These are phyloP conservation scores for Nephrotoma appendiculata DNA, from an alignment of 2,888 invertebrate genomes.

Conservation along the genomic window DNA sequence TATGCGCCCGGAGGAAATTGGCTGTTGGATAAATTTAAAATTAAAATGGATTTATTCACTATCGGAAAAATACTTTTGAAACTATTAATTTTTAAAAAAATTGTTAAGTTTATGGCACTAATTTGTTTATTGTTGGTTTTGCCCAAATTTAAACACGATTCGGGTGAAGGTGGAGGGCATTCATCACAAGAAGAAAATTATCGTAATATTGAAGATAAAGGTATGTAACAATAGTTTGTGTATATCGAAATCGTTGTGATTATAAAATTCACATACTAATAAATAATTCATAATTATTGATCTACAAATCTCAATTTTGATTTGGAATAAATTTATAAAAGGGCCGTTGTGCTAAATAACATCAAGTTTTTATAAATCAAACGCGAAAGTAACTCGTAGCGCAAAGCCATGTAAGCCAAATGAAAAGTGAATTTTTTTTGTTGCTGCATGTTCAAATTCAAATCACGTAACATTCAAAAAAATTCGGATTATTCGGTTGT, in stretches of 20 bases:
- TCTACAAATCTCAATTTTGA: not conserved
- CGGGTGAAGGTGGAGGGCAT: conserved; percentile 12
- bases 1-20: conserved; percentile 28
- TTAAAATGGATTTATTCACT: conserved; percentile 56
- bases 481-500: not conserved
- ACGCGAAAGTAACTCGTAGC: not conserved
- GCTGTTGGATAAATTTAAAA: conserved; percentile 49
- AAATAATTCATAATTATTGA: not conserved
- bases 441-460: not conserved
- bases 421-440: not conserved
- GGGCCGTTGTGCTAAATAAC: not conserved
- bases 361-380: not conserved
- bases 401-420: not conserved
- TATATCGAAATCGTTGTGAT: not conserved
- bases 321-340: not conserved
- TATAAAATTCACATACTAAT: not conserved
- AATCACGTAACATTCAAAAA: not conserved
- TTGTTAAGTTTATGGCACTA: conserved; percentile 63
- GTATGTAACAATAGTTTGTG: not conserved
- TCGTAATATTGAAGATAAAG: conserved; percentile 8
- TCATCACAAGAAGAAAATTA: not conserved
- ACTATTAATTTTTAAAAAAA: conserved; percentile 64
- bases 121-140: conserved; percentile 61
- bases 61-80: conserved; percentile 62
- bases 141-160: conserved; percentile 42